Evolutionary conservation across 2,888 invertebrate genomes (phyloP), one percentile per base, ranked within the genome.

Genomic region (Drosophila silvestris): DNA sequence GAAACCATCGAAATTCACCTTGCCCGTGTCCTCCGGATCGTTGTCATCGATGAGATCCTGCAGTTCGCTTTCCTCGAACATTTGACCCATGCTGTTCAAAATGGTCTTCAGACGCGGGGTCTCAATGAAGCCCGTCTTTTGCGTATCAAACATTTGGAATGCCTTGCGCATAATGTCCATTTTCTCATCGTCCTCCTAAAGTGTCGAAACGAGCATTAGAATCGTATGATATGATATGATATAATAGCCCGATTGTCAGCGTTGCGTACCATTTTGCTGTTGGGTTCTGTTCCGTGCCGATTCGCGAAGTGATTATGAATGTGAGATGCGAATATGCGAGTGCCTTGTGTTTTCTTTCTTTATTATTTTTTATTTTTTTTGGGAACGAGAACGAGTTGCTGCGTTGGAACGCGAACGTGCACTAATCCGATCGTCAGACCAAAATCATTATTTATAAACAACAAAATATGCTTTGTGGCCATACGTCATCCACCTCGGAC

Each of bases 121-220:
- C 85, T 98, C 98, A 82, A 98, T 98, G 94, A 96, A 97, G 57
- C 98, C 98, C 74, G 96, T 96, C 94, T 98, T 98, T 85, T 97
- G 96, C 82, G 98, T 97, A 94, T 98, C 98, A 92, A 98, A 98
- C 98, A 98, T 98, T 94, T 98, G 97, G 95, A 98, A 98, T 89
- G 98, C 98, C 94, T 97, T 98, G 93, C 97, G 97, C 95, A 98
- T 97, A 94, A 98, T 97, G 94, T 96, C 96, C 95, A 96, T 95
- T 94, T 97, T 97, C 93, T 97, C 97, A 85, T 96, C 96, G 91
- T 97, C 97, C 92, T 96, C 96, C 91, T 93, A 73, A 54, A 58
- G 59, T 63, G 51, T 54, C 41, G 32, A 52, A 39, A 28, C 35
- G 32, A 26, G 41, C 16, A 39, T 52, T 39, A 32, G 19, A 32